Evolutionary conservation across 2,113 vertebrate genomes (phyloP), one percentile per base, ranked within the genome.

Genomic region (Lophochroa leadbeateri): DNA sequence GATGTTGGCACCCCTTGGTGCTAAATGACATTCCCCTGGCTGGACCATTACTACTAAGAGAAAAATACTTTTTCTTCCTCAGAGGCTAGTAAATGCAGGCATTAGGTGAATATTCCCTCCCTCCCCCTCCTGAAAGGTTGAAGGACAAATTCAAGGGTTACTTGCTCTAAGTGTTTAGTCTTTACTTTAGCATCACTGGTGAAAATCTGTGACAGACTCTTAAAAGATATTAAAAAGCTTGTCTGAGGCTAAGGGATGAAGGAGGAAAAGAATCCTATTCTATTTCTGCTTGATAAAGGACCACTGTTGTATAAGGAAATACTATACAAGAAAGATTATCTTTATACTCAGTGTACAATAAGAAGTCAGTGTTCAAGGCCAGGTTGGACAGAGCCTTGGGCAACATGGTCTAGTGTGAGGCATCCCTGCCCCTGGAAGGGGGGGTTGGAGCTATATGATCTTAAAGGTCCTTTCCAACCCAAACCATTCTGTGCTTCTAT

Each of bases 1-100:
- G 74, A 72, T 85, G 85, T 72, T 96, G 86, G 90, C 79, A 84
- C 87, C 68, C 64, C 68, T 92, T 83, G 64, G 74, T 85, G 82
- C 82, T 86, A 82, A 95, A 94, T 64, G 76, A 88, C 64, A 77
- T 91, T 94, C 77, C 49, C 46, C 57, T 71, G 55, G 53, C 93
- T 92, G 58, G 68, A 37, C 68, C 65, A 78, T 68, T 94, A 75
- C 72, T 31, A 39, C 58, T 25, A 53, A 83, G 69, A 52, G 58
- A 81, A 79, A 91, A 90, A 58, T 8, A 17, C 3, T 52, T 41
- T 57, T 75, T 78, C 35, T 84, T 92, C 67, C 86, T 81, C 88
- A 82, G 52, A 79, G 74, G 49, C 65, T 4, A 79, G 31, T 18
- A 94, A 85, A 91, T 43, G 52, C 79, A 43, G 46, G 19, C 49